Base-by-base conservation (phyloP, 2,113 vertebrate species). In the Epinephelus lanceolatus region DNA sequence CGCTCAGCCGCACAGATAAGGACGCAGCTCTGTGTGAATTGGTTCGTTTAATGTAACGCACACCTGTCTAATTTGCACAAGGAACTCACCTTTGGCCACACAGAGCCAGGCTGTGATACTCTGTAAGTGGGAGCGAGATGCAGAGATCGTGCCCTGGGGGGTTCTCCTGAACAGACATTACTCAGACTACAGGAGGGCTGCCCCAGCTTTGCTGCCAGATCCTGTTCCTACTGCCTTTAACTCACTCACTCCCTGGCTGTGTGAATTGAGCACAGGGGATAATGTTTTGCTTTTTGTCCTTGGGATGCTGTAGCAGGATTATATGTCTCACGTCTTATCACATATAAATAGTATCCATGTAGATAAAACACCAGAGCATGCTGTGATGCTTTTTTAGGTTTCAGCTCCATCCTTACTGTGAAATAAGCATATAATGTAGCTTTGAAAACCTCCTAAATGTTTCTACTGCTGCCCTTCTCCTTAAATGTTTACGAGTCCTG, bases 111-210 rank as follows among this genome's bases (percentile, higher is more conserved):
- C 61, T 74, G 40, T 83, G 66, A 78, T 77, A 62, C 62, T 78
- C 27, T 33, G 42, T 67, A 23, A 78, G 76, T 6, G 23, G 73
- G 69, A 60, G 60, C 57, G 63, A 65, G 80, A 80, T 78, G 45
- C 37, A 72, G 70, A 80, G 78, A 85, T 70, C 23, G 57, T 73
- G 69, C 76, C 67, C 76, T 15, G 23, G 83, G 33, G 82, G 76
- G 80, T 84, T 87, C 80, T 81, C 55, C 56, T 81, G 79, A 88
- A 78, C 85, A 90, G 76, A 63, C 83, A 87, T 90, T 87, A 79
- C 83, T 92, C 84, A 72, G 83, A 83, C 81, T 85, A 79, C 81
- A 78, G 88, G 76, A 88, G 85, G 85, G 81, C 78, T 83, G 69
- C 84, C 87, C 88, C 85, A 84, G 72, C 84, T 83, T 88, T 77